Conservation (phyloP, 2,797 vertebrate genomes). For the Lagorchestes hirsutus region DNA sequence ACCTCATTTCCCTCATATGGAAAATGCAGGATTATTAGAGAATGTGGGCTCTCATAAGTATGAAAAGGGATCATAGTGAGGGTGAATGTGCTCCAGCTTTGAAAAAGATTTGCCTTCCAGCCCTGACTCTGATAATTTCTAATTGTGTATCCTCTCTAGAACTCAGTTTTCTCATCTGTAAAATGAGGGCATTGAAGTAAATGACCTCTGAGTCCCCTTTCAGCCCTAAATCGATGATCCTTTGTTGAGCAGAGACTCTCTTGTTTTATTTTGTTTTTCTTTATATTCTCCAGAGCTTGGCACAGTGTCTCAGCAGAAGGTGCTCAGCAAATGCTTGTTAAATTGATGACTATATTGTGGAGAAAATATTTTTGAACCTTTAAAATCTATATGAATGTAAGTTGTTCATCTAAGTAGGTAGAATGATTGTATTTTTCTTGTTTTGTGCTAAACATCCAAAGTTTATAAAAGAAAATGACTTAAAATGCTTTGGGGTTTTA, state of each 20-base stretch:
- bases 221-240: conserved; percentile 5
- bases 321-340: not conserved
- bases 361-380: not conserved
- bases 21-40: not conserved
- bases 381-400: not conserved
- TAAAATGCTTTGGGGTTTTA: not conserved
- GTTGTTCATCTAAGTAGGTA: not conserved
- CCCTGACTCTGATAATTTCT: not conserved
- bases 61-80: not conserved
- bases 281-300: conserved; percentile 22
- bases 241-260: not conserved
- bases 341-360: not conserved
- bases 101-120: not conserved
- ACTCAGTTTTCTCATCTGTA: conserved; percentile 28
- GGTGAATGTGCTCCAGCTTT: not conserved
- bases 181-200: not conserved
- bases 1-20: not conserved
- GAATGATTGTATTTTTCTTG: not conserved
- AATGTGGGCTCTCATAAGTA: not conserved
- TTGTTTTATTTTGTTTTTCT: conserved; percentile 8
- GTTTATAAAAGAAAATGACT: not conserved
- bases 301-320: not conserved
- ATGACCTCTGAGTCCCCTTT: conserved; percentile 44
- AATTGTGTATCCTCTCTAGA: not conserved
- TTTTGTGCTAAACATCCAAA: not conserved